Base-by-base conservation (phyloP, 2,888 invertebrate species). In the Dryobotodes eremita region DNA sequence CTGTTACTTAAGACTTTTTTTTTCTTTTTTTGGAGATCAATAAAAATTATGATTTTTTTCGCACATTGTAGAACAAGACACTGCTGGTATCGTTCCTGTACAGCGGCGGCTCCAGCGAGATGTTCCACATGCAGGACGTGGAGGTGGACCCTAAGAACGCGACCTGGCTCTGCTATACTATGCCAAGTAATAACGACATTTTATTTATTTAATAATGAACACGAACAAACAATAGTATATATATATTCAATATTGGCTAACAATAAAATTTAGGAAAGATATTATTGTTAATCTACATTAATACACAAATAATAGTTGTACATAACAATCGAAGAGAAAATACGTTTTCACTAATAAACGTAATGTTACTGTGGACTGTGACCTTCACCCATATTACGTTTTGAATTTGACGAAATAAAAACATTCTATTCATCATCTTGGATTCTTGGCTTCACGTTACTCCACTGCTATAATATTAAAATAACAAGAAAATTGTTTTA, bases 131-230 rank as follows among this genome's bases (percentile, higher is more conserved):
- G 89, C 98, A 98, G 86, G 98, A 98, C 50, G 97, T 98, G n/a
- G 99, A 99, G 89, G 98, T 99, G 20, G 99, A 99, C 90, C 97
- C 97, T 23, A 98, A 99, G 92, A 97, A 98, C 80, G 98, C 98
- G 80, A 98, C 99, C 23, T 99, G 99, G 99, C 97, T 99, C 26
- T 98, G 98, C 92, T 99, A 99, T 90, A 98, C 98, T 11, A 97
- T 99, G 80, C 97, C 97, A 74, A 97, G 98, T 98, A 94, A 59
- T 70, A 70, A 42, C 59, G 4, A 70, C 7, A 59, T 59, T 55
- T 36, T 57, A 36, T 57, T 70, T 70, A 20, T 70, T 70, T 2
- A 17, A n/a, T 42, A 20, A 10, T 10, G 46, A 42, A n/a, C 31
- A 3, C 31, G 7, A 42, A 20, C 2, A 59, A n/a, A 2, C 11